These are phyloP conservation scores for Halocaridina rubra DNA, from an alignment of 2,888 invertebrate genomes.

Conservation along the genomic window DNA sequence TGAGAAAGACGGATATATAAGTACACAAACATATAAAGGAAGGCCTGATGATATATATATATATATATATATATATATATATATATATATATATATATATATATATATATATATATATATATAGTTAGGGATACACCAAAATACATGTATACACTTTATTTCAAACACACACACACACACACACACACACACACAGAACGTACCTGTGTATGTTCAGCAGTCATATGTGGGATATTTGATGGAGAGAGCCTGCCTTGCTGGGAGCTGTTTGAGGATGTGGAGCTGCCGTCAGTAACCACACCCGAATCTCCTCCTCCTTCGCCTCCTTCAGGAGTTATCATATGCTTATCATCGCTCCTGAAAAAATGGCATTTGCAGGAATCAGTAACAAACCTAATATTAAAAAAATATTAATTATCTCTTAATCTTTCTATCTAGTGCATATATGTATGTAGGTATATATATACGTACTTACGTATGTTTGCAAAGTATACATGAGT, in stretches of 20 bases:
- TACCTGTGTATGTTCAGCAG: slow-evolving; percentile 47
- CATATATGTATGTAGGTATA: no score
- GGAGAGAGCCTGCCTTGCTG: slow-evolving; percentile 38
- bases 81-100: no score
- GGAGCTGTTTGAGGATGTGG: slow-evolving; percentile 55
- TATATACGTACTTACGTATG: no score
- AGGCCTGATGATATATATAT: no score
- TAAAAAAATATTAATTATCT: no score
- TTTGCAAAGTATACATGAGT: no score
- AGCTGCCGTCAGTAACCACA: slow-evolving; percentile 40
- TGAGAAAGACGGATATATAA: no score
- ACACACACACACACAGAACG: neutral
- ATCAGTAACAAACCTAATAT: no score
- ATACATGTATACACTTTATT: neutral
- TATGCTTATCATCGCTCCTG: slow-evolving; percentile 50
- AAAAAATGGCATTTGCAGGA: no score
- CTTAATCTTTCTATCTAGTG: no score
- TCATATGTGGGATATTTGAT: slow-evolving; percentile 62
- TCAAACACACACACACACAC: neutral
- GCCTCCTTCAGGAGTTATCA: slow-evolving; percentile 49
- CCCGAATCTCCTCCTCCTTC: slow-evolving; percentile 43
- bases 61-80: no score
- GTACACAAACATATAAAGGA: no score
- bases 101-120: neutral
- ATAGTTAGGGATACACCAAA: neutral